These are phyloP conservation scores for Chrysocyon brachyurus DNA, from an alignment of 2,797 vertebrate genomes.

Conservation along the genomic window DNA sequence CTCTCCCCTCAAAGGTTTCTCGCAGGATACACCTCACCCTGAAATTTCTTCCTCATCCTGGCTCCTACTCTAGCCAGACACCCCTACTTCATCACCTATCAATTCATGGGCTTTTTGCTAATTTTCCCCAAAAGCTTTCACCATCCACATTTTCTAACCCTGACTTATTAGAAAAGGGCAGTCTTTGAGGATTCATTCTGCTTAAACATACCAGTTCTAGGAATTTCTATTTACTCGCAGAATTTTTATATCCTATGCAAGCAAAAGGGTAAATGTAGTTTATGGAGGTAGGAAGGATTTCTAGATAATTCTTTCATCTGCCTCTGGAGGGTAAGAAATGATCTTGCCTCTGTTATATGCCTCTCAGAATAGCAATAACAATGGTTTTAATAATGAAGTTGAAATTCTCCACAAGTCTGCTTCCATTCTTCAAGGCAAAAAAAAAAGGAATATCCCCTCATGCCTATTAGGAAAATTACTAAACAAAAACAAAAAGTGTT, in stretches of 20 bases:
- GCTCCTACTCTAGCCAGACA: neutral
- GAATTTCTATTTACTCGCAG: neutral
- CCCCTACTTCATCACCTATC: neutral
- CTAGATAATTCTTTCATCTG: neutral
- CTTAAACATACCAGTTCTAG: neutral
- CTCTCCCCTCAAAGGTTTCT: neutral
- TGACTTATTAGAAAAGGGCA: neutral
- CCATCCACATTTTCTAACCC: neutral
- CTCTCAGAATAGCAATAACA: neutral
- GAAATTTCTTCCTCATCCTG: neutral
- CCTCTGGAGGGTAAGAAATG: neutral
- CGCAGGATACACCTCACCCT: neutral
- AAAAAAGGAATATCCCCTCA: neutral
- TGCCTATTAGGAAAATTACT: neutral
- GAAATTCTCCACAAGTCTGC: neutral
- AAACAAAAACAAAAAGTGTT: neutral
- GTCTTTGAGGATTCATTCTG: neutral
- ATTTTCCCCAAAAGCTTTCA: neutral
- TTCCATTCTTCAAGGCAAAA: neutral
- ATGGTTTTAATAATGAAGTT: conserved; percentile 15
- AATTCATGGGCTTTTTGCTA: neutral
- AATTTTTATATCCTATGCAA: neutral
- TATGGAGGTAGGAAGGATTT: neutral
- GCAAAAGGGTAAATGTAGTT: neutral
- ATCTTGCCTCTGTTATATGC: neutral